Base-by-base conservation (phyloP, 2,113 vertebrate species). In the Catharus minimus region DNA sequence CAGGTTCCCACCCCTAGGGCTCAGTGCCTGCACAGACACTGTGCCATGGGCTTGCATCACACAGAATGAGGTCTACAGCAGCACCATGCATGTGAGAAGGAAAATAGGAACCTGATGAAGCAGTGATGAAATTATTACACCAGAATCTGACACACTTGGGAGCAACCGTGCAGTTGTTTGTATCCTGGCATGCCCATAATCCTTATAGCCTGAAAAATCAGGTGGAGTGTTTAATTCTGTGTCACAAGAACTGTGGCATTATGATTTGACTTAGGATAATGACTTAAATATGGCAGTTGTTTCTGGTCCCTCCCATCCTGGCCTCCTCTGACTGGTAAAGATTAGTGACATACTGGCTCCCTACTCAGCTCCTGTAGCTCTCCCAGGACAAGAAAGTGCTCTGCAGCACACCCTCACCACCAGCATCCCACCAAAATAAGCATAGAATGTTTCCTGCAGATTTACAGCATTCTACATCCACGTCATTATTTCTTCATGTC, bases 131-230 rank as follows among this genome's bases (percentile, higher is more conserved):
- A 24, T 20, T 0, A 11, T 47, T 21, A 2, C 33, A 47, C 27
- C 9, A 16, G n/a, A 57, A n/a, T 10, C 47, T 6, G 13, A 30
- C 30, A 5, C 28, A 5, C 28, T 24, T 17, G 67, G 46, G 46
- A 68, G 13, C 17, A 33, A 1, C 19, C 0, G 0, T 7, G 30
- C 41, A 12, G 55, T 55, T 41, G 30, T 6, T 36, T 13, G 47
- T 22, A 2, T 26, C 14, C 61, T 24, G 41, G 21, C 2, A 2
- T 1, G 14, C 12, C 23, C 33, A 9, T 13, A 33, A 5, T 20
- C 47, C 53, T 27, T 9, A 8, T 5, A 6, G 53, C 44, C 58
- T 2, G 4, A 30, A 62, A 43, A 7, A 13, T 22, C 0, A 3
- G 44, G 58, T 39, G 30, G 32, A 12, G 62, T 3, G 21, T 13